These are phyloP conservation scores for Reinhardtius hippoglossoides DNA, from an alignment of 2,113 vertebrate genomes.

Conservation along the genomic window DNA sequence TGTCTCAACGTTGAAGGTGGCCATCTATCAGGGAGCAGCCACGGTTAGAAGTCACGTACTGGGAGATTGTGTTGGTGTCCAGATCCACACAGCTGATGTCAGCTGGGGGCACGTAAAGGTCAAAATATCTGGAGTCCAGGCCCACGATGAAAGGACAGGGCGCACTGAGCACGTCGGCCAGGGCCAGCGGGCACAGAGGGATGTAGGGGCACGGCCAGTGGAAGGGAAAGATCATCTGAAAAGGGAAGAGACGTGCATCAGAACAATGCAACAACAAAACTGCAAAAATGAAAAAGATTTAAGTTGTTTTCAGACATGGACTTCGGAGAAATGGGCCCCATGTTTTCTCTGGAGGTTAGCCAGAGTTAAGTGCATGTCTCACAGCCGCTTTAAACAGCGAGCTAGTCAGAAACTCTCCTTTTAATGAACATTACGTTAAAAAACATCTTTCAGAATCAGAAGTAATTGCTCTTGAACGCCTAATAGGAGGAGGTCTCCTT, in stretches of 20 bases:
- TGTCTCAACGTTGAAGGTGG: slow-evolving; percentile 9
- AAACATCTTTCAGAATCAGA: background rate
- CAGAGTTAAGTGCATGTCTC: too few species aligned
- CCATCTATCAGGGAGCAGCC: slow-evolving; percentile 24
- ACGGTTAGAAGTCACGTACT: slow-evolving; percentile 86
- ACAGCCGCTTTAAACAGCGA: too few species aligned
- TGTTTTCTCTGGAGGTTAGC: too few species aligned
- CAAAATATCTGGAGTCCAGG: slow-evolving; percentile 98
- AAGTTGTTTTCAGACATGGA: too few species aligned
- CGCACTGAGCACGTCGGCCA: slow-evolving; percentile 96
- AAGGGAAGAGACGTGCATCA: slow-evolving; percentile 42
- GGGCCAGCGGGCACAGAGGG: slow-evolving; percentile 94
- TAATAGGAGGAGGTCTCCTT: background rate
- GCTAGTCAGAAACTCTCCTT: background rate
- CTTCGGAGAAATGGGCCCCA: too few species aligned
- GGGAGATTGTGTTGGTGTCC: slow-evolving; percentile 98
- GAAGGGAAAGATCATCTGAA: slow-evolving; percentile 99
- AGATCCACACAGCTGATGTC: slow-evolving; percentile 98
- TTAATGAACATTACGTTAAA: background rate
- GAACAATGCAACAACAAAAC: too few species aligned
- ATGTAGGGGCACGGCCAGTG: slow-evolving; percentile 99
- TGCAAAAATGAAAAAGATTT: too few species aligned
- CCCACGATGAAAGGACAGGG: slow-evolving; percentile 98
- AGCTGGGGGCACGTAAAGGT: slow-evolving; percentile 95
- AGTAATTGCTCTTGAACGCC: background rate